Evolutionary conservation across 2,888 invertebrate species (phyloP).

Genomic region (Ophioninae sp.): DNA sequence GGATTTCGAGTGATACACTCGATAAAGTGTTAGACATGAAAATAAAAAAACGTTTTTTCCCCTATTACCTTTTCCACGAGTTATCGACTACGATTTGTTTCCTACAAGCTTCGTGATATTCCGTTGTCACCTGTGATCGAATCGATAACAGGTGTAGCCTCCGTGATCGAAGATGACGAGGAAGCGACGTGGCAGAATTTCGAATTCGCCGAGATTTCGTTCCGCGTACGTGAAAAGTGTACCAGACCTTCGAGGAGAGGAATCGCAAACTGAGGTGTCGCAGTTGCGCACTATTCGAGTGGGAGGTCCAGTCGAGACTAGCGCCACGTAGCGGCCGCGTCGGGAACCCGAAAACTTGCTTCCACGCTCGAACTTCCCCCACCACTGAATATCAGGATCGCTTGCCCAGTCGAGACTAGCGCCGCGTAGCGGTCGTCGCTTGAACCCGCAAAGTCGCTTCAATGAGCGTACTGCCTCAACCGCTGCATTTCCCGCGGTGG

Average conservation of each 20-base stretch:
- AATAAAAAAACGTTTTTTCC: too few relatives aligned
- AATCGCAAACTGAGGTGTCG: background rate
- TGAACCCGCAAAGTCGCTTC: background rate
- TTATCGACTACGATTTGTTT: too few relatives aligned
- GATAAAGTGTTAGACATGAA: too few relatives aligned
- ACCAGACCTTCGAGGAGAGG: background rate
- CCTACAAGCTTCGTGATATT: too few relatives aligned
- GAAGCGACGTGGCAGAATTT: too few relatives aligned
- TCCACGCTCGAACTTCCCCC: background rate
- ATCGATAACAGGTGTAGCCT: too few relatives aligned
- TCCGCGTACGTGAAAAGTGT: background rate
- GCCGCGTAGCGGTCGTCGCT: too few relatives aligned
- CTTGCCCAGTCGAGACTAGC: background rate
- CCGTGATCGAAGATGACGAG: too few relatives aligned
- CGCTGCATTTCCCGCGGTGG: background rate
- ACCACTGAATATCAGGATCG: background rate
- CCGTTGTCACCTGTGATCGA: too few relatives aligned
- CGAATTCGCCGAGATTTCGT: background rate
- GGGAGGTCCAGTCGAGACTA: background rate
- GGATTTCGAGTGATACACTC: too few relatives aligned
- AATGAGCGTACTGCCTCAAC: background rate
- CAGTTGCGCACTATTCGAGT: background rate
- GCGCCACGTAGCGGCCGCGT: background rate
- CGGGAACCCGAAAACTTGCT: background rate
- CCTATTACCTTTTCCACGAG: too few relatives aligned